Evolutionary conservation across 2,113 vertebrate genomes (phyloP).

Genomic region (Dromiciops gliroides): DNA sequence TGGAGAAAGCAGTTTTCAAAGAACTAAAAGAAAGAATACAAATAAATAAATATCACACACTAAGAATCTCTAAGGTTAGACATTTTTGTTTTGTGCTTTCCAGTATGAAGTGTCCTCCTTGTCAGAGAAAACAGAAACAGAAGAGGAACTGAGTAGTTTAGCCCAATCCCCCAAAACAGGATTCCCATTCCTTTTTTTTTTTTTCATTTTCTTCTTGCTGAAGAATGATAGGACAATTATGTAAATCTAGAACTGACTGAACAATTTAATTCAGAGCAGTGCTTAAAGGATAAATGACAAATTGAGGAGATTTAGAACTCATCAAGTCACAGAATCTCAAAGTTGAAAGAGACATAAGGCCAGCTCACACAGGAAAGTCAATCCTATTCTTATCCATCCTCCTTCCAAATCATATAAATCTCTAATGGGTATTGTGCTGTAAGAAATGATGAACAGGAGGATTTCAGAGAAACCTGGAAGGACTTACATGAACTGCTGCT

Average conservation of each 20-base stretch:
- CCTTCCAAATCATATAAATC: background rate
- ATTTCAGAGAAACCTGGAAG: too few relatives aligned
- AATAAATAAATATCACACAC: background rate
- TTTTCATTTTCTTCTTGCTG: background rate
- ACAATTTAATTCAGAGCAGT: background rate
- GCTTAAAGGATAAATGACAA: background rate
- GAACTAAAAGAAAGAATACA: background rate
- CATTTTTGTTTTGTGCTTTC: background rate
- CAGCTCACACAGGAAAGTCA: background rate
- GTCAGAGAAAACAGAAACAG: background rate
- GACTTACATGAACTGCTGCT: too few relatives aligned
- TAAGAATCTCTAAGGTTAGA: background rate
- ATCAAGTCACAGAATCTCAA: background rate
- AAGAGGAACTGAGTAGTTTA: background rate
- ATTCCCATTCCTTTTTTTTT: background rate
- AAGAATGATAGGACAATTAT: too few relatives aligned
- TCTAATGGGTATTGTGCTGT: too few relatives aligned
- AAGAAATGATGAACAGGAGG: too few relatives aligned
- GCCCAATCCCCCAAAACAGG: background rate
- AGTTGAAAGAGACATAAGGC: background rate
- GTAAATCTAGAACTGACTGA: too few relatives aligned
- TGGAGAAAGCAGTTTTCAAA: background rate
- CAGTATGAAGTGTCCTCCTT: background rate
- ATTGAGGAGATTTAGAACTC: background rate
- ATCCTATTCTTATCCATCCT: background rate